phyloP scores from a whole-genome alignment of 1,140 invertebrate species.

The Drosophila nigromelanica region DNA sequence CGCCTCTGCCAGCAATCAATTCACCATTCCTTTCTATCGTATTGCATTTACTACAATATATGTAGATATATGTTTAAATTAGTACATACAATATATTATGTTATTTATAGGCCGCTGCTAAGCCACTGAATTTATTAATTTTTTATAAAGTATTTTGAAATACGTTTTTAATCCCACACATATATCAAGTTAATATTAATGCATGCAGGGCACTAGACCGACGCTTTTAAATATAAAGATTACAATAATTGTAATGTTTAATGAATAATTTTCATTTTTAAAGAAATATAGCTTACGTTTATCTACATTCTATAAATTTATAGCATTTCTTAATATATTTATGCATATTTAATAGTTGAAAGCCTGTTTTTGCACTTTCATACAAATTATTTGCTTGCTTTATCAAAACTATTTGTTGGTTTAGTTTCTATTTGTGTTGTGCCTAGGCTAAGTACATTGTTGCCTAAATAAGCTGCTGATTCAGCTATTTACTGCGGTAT shows the following conservation, averaged over 20 bases:
- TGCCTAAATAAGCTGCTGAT: constrained; percentile 49
- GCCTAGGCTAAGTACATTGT: constrained; percentile 57
- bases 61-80: constrained; percentile 22
- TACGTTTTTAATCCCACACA: constrained; percentile 27
- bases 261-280: not conserved
- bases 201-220: constrained; percentile 33
- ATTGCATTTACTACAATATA: constrained; percentile 34
- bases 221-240: constrained; percentile 5
- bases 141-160: constrained; percentile 28
- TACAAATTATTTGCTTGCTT: not conserved
- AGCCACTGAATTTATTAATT: constrained; percentile 66
- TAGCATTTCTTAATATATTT: not conserved
- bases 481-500: not conserved
- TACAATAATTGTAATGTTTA: not conserved
- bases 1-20: constrained; percentile 53
- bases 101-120: constrained; percentile 66
- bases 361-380: constrained; percentile 25
- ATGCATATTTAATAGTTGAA: not conserved
- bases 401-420: too few species aligned
- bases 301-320: not conserved
- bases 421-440: constrained; percentile 38
- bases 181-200: constrained; percentile 29
- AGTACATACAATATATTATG: constrained; percentile 27
- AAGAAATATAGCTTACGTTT: not conserved
- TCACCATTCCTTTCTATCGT: constrained; percentile 18